A percentile compares a stretch with the other conserved stretches of the same genome.
Conservation (phyloP, 2,113 vertebrate genomes). For the Shinisaurus crocodilurus region DNA sequence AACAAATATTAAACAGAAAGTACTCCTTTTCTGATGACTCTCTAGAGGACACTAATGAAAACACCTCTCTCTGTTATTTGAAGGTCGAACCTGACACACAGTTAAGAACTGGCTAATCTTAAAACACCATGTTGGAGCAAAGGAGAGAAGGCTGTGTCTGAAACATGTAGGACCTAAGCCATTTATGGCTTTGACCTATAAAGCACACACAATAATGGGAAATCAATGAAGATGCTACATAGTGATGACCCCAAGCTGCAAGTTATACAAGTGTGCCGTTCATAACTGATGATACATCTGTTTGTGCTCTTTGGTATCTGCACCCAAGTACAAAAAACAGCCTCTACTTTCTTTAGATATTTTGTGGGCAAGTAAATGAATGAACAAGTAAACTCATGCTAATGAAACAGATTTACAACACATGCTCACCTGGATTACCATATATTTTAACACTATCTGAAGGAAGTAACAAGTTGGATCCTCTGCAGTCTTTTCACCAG, state of each 20-base stretch:
- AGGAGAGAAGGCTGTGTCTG: not conserved
- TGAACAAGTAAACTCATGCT: not conserved
- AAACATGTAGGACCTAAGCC: not conserved
- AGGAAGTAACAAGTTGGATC: conserved; percentile 96
- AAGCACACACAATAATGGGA: not conserved
- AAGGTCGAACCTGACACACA: not conserved
- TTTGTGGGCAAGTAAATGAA: not conserved
- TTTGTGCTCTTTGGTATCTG: not conserved
- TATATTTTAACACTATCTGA: conserved; percentile 92
- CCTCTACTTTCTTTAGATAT: not conserved
- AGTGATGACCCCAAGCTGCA: not conserved
- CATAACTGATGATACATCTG: not conserved
- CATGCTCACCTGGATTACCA: conserved; percentile 92
- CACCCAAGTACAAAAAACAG: not conserved
- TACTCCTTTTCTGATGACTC: not conserved
- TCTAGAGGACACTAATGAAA: no score
- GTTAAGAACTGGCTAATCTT: not conserved
- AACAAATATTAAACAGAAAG: not conserved
- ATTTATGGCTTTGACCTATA: not conserved
- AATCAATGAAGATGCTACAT: not conserved
- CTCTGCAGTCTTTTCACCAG: conserved; percentile 90
- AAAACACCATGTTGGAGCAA: not conserved
- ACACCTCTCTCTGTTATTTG: not conserved
- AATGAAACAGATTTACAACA: not conserved
- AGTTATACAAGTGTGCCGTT: not conserved